Evolutionary conservation across 2,888 invertebrate species (phyloP), one percentile per base, ranked within the genome.

Genomic region (Eurytoma adleriae): DNA sequence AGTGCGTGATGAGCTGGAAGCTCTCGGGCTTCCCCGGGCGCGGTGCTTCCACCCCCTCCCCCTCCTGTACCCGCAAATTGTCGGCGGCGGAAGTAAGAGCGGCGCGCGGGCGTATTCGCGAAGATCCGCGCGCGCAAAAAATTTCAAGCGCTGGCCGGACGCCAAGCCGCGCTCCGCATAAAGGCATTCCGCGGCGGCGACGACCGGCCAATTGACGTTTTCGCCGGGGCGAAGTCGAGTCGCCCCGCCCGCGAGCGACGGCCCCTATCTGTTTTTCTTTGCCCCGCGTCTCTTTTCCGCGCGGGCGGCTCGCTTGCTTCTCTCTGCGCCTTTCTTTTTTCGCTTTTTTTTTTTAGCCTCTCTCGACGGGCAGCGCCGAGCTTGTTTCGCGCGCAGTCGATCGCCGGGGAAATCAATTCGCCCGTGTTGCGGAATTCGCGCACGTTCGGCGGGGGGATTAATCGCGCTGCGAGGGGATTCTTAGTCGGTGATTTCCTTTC

Each of bases 341-440:
- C n/a, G n/a, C 16, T 20, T 30, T 14, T 30, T 30, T 14, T 16
- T 16, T 3, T 16, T 16, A 30, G 30, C 57, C 12, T 48, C 66
- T 18, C 48, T 12, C 48, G 10, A 18, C 48, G 13, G 27, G 48
- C 4, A 50, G 66, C 27, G 68, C 27, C 54, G 68, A 10, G 40
- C 40, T 40, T 40, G 40, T 40, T 40, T 40, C 40, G 40, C 40
- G 7, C 40, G 7, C 40, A 40, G 67, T 27, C 73, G 73, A 73
- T 20, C 74, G 57, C 57, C 67, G 66, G 74, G 12, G 52, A 67
- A 74, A 74, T 74, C 67, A 74, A 74, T 74, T 74, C 74, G 74
- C 24, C 24, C 67, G 66, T 57, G 66, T 74, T 67, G 52, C 48
- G 57, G 48, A 54, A 54, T 74, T 74, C 54, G 66, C 27, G 73